Base-by-base conservation (phyloP, 2,888 invertebrate species). In the Trichogramma evanescens region DNA sequence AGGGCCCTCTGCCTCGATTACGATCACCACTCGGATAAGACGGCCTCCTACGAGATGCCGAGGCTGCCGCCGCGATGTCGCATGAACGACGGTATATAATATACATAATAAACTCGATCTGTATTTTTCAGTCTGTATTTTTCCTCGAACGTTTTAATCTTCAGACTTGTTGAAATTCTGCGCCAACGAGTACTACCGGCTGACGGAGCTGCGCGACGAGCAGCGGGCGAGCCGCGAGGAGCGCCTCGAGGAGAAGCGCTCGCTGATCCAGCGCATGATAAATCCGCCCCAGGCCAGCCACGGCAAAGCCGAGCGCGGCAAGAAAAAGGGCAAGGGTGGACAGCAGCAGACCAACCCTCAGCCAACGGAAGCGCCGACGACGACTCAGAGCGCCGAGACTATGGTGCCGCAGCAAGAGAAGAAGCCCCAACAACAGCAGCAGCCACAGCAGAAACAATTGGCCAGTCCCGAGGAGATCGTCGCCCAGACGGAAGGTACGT, bases 1-100 rank as follows among this genome's bases (percentile, higher is more conserved):
- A 77, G 86, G 38, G 83, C 82, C 1, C 80, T 85, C 0, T 79
- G 81, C 65, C 78, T 83, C 0, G 76, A 81, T 69, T 80, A 85
- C 56, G 87, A 88, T 65, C 81, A 86, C 65, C 80, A 84, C 45
- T 86, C 86, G 26, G 84, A 81, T 59, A 72, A 71, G 9, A 75
- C 77, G 53, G 63, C 61, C 2, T 74, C 79, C 4, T 79, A 71
- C 57, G 65, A 68, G n/a, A 71, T 76, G 43, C 80, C 80, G 2
- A 66, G 72, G 2, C 62, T 78, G 7, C 74, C 79, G 0, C 69
- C 74, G 5, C 70, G 75, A 48, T 71, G 69, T 52, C 61, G 65
- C 46, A 66, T 64, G 58, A 63, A 65, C 51, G 61, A 61, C 60
- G 67, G 69, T 66, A 65, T 48, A 53, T 48, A 53, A 1, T 26